Evolutionary conservation across 2,113 vertebrate species (phyloP).

Genomic region (Clinocottus analis): DNA sequence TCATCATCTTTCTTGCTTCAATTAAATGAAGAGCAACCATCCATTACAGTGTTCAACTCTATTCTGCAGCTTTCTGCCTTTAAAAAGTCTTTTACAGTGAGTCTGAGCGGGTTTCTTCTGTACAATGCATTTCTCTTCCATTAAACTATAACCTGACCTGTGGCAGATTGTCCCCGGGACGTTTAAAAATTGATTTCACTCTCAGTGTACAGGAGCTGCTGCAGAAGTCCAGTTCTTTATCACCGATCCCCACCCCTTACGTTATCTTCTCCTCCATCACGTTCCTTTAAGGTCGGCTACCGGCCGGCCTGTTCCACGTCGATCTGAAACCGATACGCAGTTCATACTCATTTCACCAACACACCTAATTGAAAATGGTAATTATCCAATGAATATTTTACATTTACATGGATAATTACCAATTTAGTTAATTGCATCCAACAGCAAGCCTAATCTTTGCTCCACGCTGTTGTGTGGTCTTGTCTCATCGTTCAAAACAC

Average conservation of each 20-base stretch:
- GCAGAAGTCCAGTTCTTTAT: slow-evolving; percentile 42
- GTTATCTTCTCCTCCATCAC: not conserved
- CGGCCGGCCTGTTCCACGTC: not conserved
- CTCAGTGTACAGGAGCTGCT: slow-evolving; percentile 19
- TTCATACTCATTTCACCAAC: slow-evolving; percentile 11
- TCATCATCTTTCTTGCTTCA: slow-evolving; percentile 11
- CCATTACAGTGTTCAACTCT: slow-evolving; percentile 1
- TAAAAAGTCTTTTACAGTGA: not conserved
- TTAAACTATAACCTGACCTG: slow-evolving; percentile 53
- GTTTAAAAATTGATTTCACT: slow-evolving; percentile 13
- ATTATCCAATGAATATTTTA: slow-evolving; percentile 44
- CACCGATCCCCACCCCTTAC: slow-evolving; percentile 43
- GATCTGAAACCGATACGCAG: slow-evolving; percentile 22
- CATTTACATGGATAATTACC: slow-evolving; percentile 47
- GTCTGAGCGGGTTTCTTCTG: slow-evolving; percentile 33
- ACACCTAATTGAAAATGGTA: slow-evolving; percentile 14
- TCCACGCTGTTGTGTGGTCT: slow-evolving; percentile 41
- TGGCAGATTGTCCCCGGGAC: slow-evolving; percentile 55
- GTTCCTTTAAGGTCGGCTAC: not conserved
- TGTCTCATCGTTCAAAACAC: slow-evolving; percentile 48
- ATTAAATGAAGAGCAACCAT: slow-evolving; percentile 34
- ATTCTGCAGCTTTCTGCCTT: slow-evolving; percentile 25
- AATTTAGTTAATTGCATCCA: slow-evolving; percentile 52
- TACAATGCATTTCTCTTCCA: slow-evolving; percentile 53
- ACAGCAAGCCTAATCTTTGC: slow-evolving; percentile 20